A percentile compares a stretch with the other conserved stretches of the same genome.
Evolutionary conservation across 2,113 vertebrate genomes (phyloP).

Genomic region (Pungitius pungitius): DNA sequence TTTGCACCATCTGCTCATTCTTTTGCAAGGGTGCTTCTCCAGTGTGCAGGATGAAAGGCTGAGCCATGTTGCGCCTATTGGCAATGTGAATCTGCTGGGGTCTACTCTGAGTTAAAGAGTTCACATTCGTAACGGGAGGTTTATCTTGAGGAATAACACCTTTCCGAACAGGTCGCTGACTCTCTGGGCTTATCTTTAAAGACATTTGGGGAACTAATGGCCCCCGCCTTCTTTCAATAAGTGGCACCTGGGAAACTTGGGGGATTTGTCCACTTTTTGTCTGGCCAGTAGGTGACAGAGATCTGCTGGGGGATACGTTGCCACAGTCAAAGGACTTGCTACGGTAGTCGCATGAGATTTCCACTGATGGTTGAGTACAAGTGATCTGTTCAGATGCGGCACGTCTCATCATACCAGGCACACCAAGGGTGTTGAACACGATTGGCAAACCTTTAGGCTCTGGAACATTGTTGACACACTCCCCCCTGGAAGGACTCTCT

Average conservation of each 20-base stretch:
- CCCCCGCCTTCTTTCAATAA: constrained; percentile 94
- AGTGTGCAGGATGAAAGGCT: constrained; percentile 69
- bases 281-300: constrained; percentile 73
- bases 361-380: constrained; percentile 87
- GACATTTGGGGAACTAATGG: constrained; percentile 96
- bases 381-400: constrained; percentile 93
- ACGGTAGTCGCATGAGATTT: constrained; percentile 87
- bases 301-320: constrained; percentile 82
- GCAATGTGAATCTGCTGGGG: constrained; percentile 75
- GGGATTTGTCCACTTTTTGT: constrained; percentile 70
- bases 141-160: constrained; percentile 76
- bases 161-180: constrained; percentile 80
- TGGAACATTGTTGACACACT: constrained; percentile 79
- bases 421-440: constrained; percentile 84
- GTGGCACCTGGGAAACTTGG: constrained; percentile 83
- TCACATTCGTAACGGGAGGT: constrained; percentile 67
- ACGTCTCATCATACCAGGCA: constrained; percentile 93
- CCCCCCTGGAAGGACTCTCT: constrained; percentile 84
- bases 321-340: constrained; percentile 97
- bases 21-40: constrained; percentile 67
- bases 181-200: constrained; percentile 90
- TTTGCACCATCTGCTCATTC: constrained; percentile 78
- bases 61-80: constrained; percentile 53
- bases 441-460: constrained; percentile 86
- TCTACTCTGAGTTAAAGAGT: constrained; percentile 75